These are phyloP conservation scores for Galleria mellonella DNA, from an alignment of 1,140 invertebrate genomes.

Conservation along the genomic window DNA sequence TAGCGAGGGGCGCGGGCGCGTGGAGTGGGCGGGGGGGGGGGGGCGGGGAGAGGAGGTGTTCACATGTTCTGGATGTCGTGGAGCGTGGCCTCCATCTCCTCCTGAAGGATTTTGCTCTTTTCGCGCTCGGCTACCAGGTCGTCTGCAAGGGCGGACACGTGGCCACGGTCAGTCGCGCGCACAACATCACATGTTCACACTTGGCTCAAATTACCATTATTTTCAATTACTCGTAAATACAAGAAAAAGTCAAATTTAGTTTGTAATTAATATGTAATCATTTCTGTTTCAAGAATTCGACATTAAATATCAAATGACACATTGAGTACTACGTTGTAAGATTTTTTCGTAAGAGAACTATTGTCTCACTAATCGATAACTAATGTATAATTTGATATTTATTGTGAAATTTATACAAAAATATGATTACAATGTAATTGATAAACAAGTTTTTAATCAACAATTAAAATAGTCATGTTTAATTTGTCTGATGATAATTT, in stretches of 20 bases:
- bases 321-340: too few relatives aligned
- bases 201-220: slow-evolving; percentile 13
- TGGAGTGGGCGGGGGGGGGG: slow-evolving; percentile 26
- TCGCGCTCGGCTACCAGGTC: slow-evolving; percentile 95
- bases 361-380: too few relatives aligned
- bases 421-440: too few relatives aligned
- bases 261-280: too few relatives aligned
- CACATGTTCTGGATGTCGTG: slow-evolving; percentile 99
- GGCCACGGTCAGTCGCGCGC: slow-evolving; percentile 57
- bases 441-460: too few relatives aligned
- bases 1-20: slow-evolving; percentile 14
- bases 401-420: too few relatives aligned
- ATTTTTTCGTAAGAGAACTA: too few relatives aligned
- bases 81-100: slow-evolving; percentile 99
- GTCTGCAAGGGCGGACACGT: slow-evolving; percentile 82
- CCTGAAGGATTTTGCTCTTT: slow-evolving; percentile 96
- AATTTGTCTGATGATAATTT: slow-evolving; percentile 22
- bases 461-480: too few relatives aligned
- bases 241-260: too few relatives aligned
- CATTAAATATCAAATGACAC: too few relatives aligned
- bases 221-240: not conserved
- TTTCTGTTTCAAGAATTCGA: too few relatives aligned
- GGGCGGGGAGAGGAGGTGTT: slow-evolving; percentile 62
- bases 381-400: too few relatives aligned
- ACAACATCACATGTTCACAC: slow-evolving; percentile 21